Percentiles rank a stretch among this genome's conserved stretches.
Evolutionary conservation across 2,113 vertebrate genomes (phyloP).

Genomic region (Gracilinanus agilis): DNA sequence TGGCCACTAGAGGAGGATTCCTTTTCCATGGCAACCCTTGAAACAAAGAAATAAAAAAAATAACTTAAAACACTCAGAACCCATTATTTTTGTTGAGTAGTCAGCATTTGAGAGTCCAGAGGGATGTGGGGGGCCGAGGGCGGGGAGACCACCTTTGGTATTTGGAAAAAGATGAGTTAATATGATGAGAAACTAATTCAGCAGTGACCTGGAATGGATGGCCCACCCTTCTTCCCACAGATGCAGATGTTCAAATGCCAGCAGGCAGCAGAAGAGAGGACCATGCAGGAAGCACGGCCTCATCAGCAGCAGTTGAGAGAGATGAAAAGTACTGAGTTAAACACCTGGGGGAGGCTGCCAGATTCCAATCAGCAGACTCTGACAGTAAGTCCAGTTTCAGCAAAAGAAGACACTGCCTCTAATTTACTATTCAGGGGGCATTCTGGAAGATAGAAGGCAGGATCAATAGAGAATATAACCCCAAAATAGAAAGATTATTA

Average conservation of each 20-base stretch:
- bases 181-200: not conserved
- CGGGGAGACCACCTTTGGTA: not conserved
- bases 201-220: not conserved
- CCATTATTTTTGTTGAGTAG: not conserved
- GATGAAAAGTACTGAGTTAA: conserved; percentile 15
- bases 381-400: not conserved
- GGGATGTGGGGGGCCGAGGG: not conserved
- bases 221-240: not conserved
- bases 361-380: conserved; percentile 3
- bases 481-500: conserved; percentile 11
- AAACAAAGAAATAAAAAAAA: not conserved
- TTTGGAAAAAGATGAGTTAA: not conserved
- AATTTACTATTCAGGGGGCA: conserved; percentile 5
- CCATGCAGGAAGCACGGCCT: not conserved
- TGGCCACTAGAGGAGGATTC: not conserved
- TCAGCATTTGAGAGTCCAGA: not conserved
- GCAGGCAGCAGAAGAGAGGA: conserved; percentile 7
- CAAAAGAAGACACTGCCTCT: not conserved
- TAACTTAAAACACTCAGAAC: not conserved
- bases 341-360: conserved; percentile 12
- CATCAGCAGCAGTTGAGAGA: conserved; percentile 14
- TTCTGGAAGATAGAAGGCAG: not conserved
- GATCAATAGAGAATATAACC: conserved; percentile 3
- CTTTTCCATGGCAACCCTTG: not conserved
- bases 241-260: not conserved